phyloP scores from a whole-genome alignment of 2,113 vertebrate species.

The Corvus hawaiiensis region DNA sequence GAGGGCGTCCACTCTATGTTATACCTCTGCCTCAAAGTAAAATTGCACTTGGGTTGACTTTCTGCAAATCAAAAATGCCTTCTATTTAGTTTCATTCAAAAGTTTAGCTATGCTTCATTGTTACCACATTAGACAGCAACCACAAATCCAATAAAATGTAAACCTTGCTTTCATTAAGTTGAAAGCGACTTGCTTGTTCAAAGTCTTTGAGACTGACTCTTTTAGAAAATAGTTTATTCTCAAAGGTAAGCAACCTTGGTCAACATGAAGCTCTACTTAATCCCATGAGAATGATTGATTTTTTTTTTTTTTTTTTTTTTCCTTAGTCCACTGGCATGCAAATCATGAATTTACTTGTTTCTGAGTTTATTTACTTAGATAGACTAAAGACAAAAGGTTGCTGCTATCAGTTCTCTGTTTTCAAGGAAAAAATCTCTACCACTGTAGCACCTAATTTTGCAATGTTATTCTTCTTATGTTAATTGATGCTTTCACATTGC shows the following conservation, averaged over 20 bases:
- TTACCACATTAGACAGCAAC: conserved; percentile 45
- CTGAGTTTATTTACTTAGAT: background rate
- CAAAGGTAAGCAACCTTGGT: conserved; percentile 51
- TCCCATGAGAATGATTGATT: conserved; percentile 14
- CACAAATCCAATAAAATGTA: conserved; percentile 53
- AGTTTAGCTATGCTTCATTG: conserved; percentile 34
- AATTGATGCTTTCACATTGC: conserved; percentile 51
- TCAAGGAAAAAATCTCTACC: background rate
- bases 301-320: background rate
- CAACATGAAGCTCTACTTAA: conserved; percentile 46
- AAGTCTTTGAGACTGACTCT: conserved; percentile 54
- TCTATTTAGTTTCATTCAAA: conserved; percentile 26
- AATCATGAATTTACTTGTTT: background rate
- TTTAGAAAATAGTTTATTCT: conserved; percentile 58
- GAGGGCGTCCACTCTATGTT: background rate
- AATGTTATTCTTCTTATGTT: conserved; percentile 18
- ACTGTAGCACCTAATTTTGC: background rate
- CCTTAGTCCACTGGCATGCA: background rate
- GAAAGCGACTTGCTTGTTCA: conserved; percentile 45
- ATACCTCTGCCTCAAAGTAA: background rate
- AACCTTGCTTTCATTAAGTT: conserved; percentile 52
- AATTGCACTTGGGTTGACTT: conserved; percentile 37
- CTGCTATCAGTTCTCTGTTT: background rate
- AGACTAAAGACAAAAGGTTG: background rate
- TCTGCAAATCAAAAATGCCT: conserved; percentile 18